Conservation (phyloP, 1,140 invertebrate genomes). For the Neomicropteryx cornuta region DNA sequence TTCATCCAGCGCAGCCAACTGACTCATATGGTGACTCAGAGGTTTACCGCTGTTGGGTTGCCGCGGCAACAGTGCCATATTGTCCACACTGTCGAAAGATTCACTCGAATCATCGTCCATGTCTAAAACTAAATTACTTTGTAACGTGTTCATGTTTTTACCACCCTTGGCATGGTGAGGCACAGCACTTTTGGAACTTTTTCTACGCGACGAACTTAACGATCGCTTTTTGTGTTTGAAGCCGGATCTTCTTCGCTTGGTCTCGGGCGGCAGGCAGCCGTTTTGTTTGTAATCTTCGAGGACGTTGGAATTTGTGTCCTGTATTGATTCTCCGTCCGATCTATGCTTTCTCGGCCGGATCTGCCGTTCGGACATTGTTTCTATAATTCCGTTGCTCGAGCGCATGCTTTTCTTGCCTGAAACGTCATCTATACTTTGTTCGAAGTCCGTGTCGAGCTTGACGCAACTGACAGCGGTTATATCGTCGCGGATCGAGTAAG, state of each 20-base stretch:
- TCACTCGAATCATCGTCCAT: no score
- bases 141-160: conserved; percentile 37
- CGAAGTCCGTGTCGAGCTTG: conserved; percentile 38
- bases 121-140: conserved; percentile 38
- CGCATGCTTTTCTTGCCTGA: conserved; percentile 11
- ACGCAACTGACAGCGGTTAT: conserved; percentile 25
- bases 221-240: neutral
- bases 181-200: conserved; percentile 28
- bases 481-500: conserved; percentile 11
- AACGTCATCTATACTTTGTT: conserved; percentile 37
- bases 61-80: neutral
- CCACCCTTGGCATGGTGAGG: conserved; percentile 32
- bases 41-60: conserved; percentile 34
- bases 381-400: no score
- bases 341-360: no score
- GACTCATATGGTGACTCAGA: conserved; percentile 41
- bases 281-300: no score
- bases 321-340: conserved; percentile 7
- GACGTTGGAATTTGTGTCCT: conserved; percentile 6
- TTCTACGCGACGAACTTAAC: conserved; percentile 17
- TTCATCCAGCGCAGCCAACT: conserved; percentile 35
- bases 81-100: no score
- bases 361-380: no score
- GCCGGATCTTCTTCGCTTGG: conserved; percentile 14
- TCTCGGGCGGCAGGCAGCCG: conserved; percentile 28